Percentiles rank a stretch among this genome's conserved stretches.
phyloP scores from a whole-genome alignment of 2,113 vertebrate genomes.

The Orycteropus afer region DNA sequence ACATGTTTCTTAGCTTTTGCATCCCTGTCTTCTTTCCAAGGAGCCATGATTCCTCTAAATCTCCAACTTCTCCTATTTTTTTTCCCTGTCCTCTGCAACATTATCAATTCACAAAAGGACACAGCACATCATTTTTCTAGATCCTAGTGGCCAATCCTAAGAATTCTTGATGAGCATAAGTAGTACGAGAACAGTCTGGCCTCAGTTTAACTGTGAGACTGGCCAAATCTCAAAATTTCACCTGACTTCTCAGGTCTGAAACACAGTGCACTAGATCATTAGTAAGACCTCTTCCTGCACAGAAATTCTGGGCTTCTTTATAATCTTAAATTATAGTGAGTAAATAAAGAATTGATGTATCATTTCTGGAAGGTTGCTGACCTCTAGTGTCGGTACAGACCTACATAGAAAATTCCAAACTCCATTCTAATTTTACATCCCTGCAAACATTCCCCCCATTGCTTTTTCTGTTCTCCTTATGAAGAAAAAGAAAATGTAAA shows the following conservation, averaged over 20 bases:
- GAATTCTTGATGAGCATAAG: too few species aligned
- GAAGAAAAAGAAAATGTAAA: conserved; percentile 73
- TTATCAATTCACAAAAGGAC: not conserved
- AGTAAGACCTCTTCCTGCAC: not conserved
- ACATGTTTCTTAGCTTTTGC: not conserved
- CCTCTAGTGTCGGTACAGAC: conserved; percentile 44
- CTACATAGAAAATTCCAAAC: not conserved
- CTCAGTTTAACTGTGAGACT: not conserved
- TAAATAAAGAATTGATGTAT: not conserved
- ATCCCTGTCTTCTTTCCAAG: not conserved
- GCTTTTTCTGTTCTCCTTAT: not conserved
- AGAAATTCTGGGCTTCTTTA: not conserved
- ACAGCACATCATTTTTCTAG: not conserved
- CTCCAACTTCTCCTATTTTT: not conserved
- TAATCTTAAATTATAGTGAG: not conserved
- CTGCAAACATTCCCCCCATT: not conserved
- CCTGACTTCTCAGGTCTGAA: not conserved
- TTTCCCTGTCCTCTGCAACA: not conserved
- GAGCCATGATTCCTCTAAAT: not conserved
- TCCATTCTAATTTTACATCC: not conserved
- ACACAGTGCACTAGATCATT: not conserved
- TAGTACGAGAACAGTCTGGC: not conserved
- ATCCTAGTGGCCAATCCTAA: not conserved
- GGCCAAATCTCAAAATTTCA: too few species aligned
- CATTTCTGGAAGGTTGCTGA: conserved; percentile 60